Evolutionary conservation across 2,888 invertebrate species (phyloP).

Genomic region (Napeogenes sylphis): DNA sequence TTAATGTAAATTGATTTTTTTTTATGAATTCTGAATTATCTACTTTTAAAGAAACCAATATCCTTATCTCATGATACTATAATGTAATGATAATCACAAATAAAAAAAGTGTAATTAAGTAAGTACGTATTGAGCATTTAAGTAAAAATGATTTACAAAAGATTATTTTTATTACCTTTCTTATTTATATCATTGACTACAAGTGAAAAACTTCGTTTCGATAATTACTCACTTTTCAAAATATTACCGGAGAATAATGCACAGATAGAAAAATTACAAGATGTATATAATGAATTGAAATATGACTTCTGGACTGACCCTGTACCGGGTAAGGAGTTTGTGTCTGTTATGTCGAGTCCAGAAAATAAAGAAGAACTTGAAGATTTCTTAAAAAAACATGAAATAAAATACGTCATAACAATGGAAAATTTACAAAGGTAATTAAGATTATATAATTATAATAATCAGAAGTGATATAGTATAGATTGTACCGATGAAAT

Average conservation of each 20-base stretch:
- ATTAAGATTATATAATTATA: slow-evolving; percentile 18
- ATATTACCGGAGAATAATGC: slow-evolving; percentile 66
- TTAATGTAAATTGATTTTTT: too few species aligned
- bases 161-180: slow-evolving; percentile 17
- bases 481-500: too few species aligned
- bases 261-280: slow-evolving; percentile 68
- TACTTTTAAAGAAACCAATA: too few species aligned
- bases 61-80: too few species aligned
- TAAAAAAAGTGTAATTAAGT: too few species aligned
- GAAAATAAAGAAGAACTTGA: slow-evolving; percentile 52
- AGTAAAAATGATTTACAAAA: slow-evolving; percentile 16
- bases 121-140: background rate
- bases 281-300: slow-evolving; percentile 54
- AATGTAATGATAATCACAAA: too few species aligned
- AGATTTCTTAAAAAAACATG: slow-evolving; percentile 46
- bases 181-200: slow-evolving; percentile 19
- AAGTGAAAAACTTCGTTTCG: slow-evolving; percentile 51
- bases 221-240: slow-evolving; percentile 73
- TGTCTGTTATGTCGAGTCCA: slow-evolving; percentile 67
- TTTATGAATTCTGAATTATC: too few species aligned
- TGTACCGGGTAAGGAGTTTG: slow-evolving; percentile 46
- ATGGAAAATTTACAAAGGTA: slow-evolving; percentile 71
- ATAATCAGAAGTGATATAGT: too few species aligned
- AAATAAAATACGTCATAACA: slow-evolving; percentile 59
- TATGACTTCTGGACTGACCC: slow-evolving; percentile 70